Evolutionary conservation across 2,797 vertebrate genomes (phyloP), one percentile per base, ranked within the genome.

Genomic region (Premnoplex brunnescens): DNA sequence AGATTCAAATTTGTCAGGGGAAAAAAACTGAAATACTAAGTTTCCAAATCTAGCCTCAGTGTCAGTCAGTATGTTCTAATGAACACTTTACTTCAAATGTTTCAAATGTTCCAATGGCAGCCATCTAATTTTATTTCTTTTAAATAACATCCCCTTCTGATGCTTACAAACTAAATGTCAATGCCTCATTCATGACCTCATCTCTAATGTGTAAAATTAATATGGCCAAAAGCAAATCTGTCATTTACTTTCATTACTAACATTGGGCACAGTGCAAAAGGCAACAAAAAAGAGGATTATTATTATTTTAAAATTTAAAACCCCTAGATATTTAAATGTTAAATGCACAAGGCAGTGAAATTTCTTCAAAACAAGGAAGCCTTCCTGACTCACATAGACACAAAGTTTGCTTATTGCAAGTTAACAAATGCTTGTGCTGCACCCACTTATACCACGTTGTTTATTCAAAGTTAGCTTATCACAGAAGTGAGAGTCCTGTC

Each of bases 181-280:
- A 91, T 80, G 43, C 63, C 66, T 91, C 73, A 78, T 85, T 78
- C 88, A 90, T 41, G 79, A 83, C 48, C 24, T 56, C 22, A 52
- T 80, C 80, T 92, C 76, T 68, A 81, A 80, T 2, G 21, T 37
- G 44, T 46, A 88, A 94, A 94, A 95, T 85, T 75, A 89, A 56
- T 72, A 85, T 23, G 19, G 30, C 28, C 74, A 91, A 88, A 94
- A 91, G 76, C 43, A 91, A 92, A 91, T 13, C 13, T 66, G 39
- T 43, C 56, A 49, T 90, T 74, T 80, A 51, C 49, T 93, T 97
- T 66, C 55, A 59, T 36, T 24, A 7, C 51, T 82, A 85, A 67
- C 41, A 67, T 2, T 6, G 54, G 52, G 56, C 44, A 89, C 87
- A 73, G 68, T 81, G 43, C 48, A 83, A 89, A 85, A 88, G 80